Percentiles rank a stretch among this genome's conserved stretches.
Evolutionary conservation across 2,113 vertebrate species (phyloP).

Genomic region (Tragelaphus buxtoni): DNA sequence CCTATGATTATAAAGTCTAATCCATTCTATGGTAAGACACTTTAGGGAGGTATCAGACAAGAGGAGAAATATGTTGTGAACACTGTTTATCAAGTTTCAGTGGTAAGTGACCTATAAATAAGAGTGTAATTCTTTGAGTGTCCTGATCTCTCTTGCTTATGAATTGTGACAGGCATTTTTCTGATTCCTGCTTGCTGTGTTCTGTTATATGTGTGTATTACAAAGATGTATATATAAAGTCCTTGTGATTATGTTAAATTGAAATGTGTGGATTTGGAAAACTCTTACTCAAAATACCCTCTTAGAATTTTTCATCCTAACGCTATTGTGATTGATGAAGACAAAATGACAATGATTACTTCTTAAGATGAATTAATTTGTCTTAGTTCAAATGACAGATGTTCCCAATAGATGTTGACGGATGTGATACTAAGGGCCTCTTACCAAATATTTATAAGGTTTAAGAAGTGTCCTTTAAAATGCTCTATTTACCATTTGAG

Average conservation of each 20-base stretch:
- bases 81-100: not conserved
- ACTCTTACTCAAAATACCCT: not conserved
- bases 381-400: conserved; percentile 48
- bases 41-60: not conserved
- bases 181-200: not conserved
- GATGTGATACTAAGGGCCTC: conserved; percentile 15
- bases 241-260: not conserved
- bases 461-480: conserved; percentile 37
- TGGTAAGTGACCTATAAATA: not conserved
- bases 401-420: not conserved
- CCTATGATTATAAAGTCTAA: not conserved
- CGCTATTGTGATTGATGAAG: not conserved
- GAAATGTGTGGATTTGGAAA: not conserved
- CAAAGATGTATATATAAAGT: not conserved
- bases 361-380: conserved; percentile 43
- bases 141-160: not conserved
- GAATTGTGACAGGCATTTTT: not conserved
- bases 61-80: not conserved
- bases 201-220: not conserved
- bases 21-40: not conserved
- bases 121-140: not conserved
- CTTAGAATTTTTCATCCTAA: not conserved
- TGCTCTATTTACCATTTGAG: conserved; percentile 47
- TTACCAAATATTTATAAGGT: conserved; percentile 46
- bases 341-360: conserved; percentile 30